Base-by-base conservation (phyloP, 2,888 invertebrate species). In the Oasisia sp. region DNA sequence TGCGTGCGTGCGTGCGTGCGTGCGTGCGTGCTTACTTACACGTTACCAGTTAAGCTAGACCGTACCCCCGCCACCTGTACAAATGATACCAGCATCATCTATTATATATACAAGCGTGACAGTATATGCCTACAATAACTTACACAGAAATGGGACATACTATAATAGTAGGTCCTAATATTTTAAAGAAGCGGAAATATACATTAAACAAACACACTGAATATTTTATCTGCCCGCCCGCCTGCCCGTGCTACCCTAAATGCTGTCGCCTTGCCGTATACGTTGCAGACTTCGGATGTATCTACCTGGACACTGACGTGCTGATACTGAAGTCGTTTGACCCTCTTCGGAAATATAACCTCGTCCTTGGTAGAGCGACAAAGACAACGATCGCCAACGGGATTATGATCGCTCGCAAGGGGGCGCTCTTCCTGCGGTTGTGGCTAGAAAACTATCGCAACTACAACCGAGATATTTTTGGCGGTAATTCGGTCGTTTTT, bases 221-320 rank as follows among this genome's bases (percentile, higher is more conserved):
- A 38, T 38, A 38, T 38, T 4, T 38, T 38, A 38, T 50, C 50
- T 14, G 50, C 9, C 50, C 0, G 50, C 50, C 50, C 50, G 50
- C 12, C 50, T 50, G 27, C 19, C 74, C 27, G 0, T 74, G 19
- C 74, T 74, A 74, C 2, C 7, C 4, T 74, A 74, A n/a, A 3
- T 27, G 74, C 74, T 74, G 74, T 27, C 27, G 74, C 7, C 74
- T 74, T 74, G 74, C 7, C n/a, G 74, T 74, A 27, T 74, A n/a
- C 27, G 74, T 74, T 74, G 14, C 90, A 93, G 93, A 91, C 27
- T 92, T 93, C 90, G 94, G 94, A 32, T 93, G 94, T 19, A 94
- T 94, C n/a, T 94, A 94, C 89, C 74, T 94, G 38, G 94, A 94
- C 93, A 89, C 91, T 8, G 94, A 94, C 89, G 91, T 94, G n/a